Base-by-base conservation (phyloP, 2,113 vertebrate species). In the Gracilinanus agilis region DNA sequence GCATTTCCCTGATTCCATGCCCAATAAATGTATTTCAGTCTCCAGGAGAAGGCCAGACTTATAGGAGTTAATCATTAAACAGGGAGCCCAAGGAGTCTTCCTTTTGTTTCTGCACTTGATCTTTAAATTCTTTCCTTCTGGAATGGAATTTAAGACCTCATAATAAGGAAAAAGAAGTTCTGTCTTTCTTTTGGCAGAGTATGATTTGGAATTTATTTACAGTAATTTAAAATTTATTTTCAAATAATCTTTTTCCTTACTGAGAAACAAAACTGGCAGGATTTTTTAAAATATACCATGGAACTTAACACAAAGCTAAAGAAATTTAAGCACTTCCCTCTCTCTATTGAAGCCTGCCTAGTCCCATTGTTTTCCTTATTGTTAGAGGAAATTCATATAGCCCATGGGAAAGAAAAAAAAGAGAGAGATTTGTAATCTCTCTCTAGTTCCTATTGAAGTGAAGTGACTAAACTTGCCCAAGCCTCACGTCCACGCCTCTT, bases 311-410 rank as follows among this genome's bases (percentile, higher is more conserved):
- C 34, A 27, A 94, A 94, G 96, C 55, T 40, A 83, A 83, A 1
- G 95, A 97, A 98, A 97, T 96, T 58, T 54, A 93, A 92, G 90
- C 95, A 88, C 97, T 98, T 97, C 97, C 95, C 92, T 98, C 97
- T 97, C 58, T 95, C 0, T 11, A 90, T 90, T 94, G 6, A 55
- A 95, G 92, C 2, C 44, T 61, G 27, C 91, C 89, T 88, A 55
- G 90, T 93, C 4, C 91, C 94, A 58, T 93, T 93, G 56, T 92
- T 96, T 96, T 97, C 92, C 94, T 92, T 96, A 88, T 92, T 95
- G 34, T 93, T 96, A 98, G 93, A 91, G 98, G 98, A 98, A 98
- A 98, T 98, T 93, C 96, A 96, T 94, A 94, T 94, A 98, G 91
- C 92, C 55, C 92, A 97, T 96, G 58, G 0, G 0, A 92, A 96